Conservation (phyloP, 2,797 vertebrate genomes). For the Austrolebias charrua region DNA sequence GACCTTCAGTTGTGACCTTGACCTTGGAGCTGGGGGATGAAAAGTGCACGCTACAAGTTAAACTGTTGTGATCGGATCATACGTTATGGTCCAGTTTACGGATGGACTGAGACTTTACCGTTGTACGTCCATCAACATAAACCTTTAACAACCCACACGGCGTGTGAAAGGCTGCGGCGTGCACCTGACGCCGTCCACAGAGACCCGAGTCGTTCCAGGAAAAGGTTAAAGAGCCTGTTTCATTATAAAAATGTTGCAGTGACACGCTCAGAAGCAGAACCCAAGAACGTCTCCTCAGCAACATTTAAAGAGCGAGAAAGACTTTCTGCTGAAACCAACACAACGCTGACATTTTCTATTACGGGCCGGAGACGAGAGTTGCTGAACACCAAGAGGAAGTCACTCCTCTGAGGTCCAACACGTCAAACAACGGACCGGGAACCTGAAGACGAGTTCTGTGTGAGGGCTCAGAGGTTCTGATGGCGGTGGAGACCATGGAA, state of each 20-base stretch:
- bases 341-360: conserved; percentile 12
- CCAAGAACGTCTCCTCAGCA: conserved; percentile 4
- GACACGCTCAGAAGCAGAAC: background rate
- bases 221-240: background rate
- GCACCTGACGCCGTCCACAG: background rate
- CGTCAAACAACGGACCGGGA: background rate
- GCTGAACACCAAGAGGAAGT: background rate
- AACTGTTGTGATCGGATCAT: too few relatives aligned
- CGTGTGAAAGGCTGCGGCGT: too few relatives aligned
- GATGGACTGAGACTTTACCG: too few relatives aligned
- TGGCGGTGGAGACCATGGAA: too few relatives aligned
- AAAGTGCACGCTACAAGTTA: too few relatives aligned
- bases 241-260: background rate
- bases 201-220: background rate
- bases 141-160: too few relatives aligned
- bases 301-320: conserved; percentile 21
- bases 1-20: too few relatives aligned
- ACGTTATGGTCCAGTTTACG: too few relatives aligned
- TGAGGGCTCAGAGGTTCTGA: background rate
- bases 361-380: background rate
- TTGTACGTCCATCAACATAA: too few relatives aligned
- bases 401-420: background rate
- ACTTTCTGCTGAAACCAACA: conserved; percentile 27
- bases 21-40: too few relatives aligned
- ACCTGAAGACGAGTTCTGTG: background rate